Percentiles rank a stretch among this genome's conserved stretches.
These are phyloP conservation scores for Pseudolaguvia tuberculata DNA, from an alignment of 2,113 vertebrate species.

Conservation along the genomic window DNA sequence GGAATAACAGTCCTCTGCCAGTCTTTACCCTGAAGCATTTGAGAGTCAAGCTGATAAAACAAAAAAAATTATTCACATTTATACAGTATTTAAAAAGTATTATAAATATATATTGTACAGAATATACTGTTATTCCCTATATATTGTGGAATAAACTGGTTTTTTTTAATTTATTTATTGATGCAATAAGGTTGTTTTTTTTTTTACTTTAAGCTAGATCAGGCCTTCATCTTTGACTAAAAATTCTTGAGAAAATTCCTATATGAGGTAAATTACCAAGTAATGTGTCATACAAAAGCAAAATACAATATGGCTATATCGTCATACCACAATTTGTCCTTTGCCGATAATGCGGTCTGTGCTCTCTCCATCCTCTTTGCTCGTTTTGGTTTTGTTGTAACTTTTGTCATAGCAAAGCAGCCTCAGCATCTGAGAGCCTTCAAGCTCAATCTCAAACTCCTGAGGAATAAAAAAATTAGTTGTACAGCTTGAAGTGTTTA, in stretches of 20 bases:
- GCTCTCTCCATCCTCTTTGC: conserved; percentile 86
- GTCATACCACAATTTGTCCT: conserved; percentile 85
- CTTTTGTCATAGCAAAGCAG: conserved; percentile 94
- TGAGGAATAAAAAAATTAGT: conserved; percentile 46
- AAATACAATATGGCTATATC: neutral
- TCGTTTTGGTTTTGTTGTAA: conserved; percentile 84
- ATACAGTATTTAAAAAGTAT: no score
- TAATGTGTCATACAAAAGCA: neutral
- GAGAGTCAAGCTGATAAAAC: conserved; percentile 80
- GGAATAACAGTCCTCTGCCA: conserved; percentile 93
- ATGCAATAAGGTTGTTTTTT: neutral
- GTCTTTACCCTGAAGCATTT: conserved; percentile 87
- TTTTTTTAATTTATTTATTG: neutral
- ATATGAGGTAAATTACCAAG: neutral
- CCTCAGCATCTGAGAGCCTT: conserved; percentile 91
- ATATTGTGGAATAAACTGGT: no score
- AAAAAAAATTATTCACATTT: conserved; percentile 38
- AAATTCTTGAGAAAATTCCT: neutral
- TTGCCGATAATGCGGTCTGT: conserved; percentile 90
- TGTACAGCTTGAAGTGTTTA: neutral
- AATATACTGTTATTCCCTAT: no score
- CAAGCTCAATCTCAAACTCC: conserved; percentile 99
- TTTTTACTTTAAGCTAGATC: neutral
- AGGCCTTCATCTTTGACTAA: neutral
- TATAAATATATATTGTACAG: no score